phyloP scores from a whole-genome alignment of 2,797 vertebrate species.

The Rhinophrynus dorsalis region DNA sequence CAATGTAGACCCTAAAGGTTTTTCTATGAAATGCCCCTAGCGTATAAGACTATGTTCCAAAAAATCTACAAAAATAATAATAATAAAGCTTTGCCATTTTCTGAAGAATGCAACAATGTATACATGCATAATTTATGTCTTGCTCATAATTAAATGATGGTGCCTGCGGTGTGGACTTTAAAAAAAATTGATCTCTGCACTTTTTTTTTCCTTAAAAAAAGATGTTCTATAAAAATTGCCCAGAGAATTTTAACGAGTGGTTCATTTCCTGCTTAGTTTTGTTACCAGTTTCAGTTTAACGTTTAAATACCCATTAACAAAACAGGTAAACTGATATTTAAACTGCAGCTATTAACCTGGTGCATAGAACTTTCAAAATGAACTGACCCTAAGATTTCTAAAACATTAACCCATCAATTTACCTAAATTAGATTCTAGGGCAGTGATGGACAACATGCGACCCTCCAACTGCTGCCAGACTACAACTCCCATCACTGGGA shows the following conservation, averaged over 20 bases:
- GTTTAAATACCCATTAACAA: conserved; percentile 51
- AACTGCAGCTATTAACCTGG: too few relatives aligned
- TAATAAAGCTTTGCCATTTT: conserved; percentile 62
- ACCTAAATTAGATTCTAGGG: too few relatives aligned
- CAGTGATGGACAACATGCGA: too few relatives aligned
- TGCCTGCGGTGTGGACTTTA: conserved; percentile 72
- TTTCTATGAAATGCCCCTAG: conserved; percentile 54
- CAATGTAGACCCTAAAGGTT: conserved; percentile 60
- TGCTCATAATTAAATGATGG: conserved; percentile 82
- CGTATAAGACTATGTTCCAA: conserved; percentile 53
- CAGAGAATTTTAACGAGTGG: conserved; percentile 70
- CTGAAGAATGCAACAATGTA: conserved; percentile 77
- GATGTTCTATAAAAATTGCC: conserved; percentile 75
- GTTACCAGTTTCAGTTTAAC: conserved; percentile 61
- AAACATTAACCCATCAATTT: too few relatives aligned
- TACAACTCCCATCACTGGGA: too few relatives aligned
- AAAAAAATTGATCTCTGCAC: conserved; percentile 77
- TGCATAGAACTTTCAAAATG: too few relatives aligned
- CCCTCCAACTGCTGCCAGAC: too few relatives aligned
- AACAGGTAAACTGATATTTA: too few relatives aligned
- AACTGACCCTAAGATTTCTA: too few relatives aligned
- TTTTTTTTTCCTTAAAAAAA: conserved; percentile 64
- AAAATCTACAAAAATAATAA: conserved; percentile 57
- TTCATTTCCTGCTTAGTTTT: conserved; percentile 66
- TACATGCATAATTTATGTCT: conserved; percentile 80